Conservation (phyloP, 2,113 vertebrate genomes). For the Macrotus californicus region DNA sequence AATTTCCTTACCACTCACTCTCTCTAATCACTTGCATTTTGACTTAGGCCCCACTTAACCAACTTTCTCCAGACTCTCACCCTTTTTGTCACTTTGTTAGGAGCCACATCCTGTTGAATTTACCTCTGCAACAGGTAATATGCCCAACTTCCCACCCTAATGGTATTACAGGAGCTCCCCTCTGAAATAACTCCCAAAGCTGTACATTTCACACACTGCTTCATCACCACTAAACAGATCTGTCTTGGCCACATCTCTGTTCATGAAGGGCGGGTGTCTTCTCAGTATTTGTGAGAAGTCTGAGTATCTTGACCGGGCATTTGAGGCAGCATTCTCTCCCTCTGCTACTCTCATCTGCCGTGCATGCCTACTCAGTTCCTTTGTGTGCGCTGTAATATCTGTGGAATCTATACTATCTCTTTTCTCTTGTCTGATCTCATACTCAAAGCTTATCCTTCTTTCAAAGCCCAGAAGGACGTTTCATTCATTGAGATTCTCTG, state of each 20-base stretch:
- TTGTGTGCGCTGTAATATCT: not conserved
- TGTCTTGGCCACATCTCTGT: not conserved
- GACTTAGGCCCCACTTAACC: not conserved
- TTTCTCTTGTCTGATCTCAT: not conserved
- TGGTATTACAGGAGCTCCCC: not conserved
- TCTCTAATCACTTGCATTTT: not conserved
- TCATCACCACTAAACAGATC: not conserved
- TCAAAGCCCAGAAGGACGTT: not conserved
- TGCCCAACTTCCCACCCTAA: not conserved
- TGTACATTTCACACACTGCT: not conserved
- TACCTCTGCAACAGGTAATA: not conserved
- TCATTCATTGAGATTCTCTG: not conserved
- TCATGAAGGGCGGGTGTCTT: not conserved
- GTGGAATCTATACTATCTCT: not conserved
- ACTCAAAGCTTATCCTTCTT: not conserved
- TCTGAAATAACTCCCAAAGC: not conserved
- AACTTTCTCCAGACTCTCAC: not conserved
- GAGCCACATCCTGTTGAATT: not conserved
- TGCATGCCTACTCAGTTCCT: not conserved
- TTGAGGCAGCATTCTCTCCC: not conserved
- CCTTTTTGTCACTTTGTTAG: not conserved
- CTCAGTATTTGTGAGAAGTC: not conserved
- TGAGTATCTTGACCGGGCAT: not conserved
- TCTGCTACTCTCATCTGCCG: not conserved
- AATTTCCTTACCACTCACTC: not conserved